A percentile compares a stretch with the other conserved stretches of the same genome.
These are phyloP conservation scores for Greenwoodochromis staneri DNA, from an alignment of 2,113 vertebrate species.

Conservation along the genomic window DNA sequence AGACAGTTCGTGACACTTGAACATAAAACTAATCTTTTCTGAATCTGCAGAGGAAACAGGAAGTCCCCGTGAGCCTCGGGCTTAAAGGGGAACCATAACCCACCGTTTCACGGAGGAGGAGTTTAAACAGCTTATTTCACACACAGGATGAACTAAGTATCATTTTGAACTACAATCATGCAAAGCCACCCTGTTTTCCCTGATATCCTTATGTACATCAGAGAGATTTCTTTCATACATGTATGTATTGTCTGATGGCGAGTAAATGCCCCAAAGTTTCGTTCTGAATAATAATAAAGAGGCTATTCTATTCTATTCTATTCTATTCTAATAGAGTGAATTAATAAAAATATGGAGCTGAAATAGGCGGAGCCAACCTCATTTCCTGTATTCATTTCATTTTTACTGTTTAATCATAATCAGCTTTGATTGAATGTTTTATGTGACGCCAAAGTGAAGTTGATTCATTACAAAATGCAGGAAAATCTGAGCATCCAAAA, in stretches of 20 bases:
- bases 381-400: not conserved
- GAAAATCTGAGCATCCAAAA: not conserved
- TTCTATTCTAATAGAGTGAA: not conserved
- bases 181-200: not conserved
- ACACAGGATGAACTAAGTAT: not conserved
- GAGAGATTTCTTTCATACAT: not conserved
- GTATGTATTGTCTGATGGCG: not conserved
- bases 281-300: not conserved
- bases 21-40: not conserved
- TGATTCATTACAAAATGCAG: not conserved
- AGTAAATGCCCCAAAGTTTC: not conserved
- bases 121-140: not conserved
- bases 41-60: not conserved
- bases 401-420: not conserved
- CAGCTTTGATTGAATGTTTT: not conserved
- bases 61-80: not conserved
- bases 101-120: not conserved
- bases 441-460: not conserved
- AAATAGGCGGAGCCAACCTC: not conserved
- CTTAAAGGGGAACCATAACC: not conserved
- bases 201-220: not conserved
- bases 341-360: not conserved
- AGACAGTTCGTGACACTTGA: not conserved
- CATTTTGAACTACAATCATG: not conserved
- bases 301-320: not conserved